Percentiles rank a stretch among this genome's conserved stretches.
Evolutionary conservation across 2,113 vertebrate genomes (phyloP).

Genomic region (Tachycineta bicolor): DNA sequence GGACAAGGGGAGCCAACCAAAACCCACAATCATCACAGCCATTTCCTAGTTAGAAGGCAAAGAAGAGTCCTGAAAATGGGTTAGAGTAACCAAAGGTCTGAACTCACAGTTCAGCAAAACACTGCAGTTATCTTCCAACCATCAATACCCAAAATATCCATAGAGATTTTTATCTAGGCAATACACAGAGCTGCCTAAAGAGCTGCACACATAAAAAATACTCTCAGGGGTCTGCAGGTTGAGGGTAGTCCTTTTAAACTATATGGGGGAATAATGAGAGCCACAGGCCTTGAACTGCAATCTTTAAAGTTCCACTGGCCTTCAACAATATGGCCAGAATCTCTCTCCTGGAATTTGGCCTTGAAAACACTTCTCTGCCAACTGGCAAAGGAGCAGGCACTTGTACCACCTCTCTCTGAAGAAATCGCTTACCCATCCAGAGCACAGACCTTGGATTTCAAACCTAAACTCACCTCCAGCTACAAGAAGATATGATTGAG

Average conservation of each 20-base stretch:
- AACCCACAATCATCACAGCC: neutral
- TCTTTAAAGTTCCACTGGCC: neutral
- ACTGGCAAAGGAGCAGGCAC: neutral
- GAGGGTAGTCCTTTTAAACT: neutral
- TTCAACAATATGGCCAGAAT: neutral
- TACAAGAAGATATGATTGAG: fast-evolving
- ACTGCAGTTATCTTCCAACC: neutral
- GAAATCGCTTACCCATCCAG: neutral
- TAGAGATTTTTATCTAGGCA: neutral
- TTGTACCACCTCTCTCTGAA: neutral
- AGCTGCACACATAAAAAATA: fast-evolving
- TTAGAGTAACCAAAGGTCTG: neutral
- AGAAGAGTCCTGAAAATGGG: neutral
- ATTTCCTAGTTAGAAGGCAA: neutral
- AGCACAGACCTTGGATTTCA: neutral
- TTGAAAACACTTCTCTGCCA: neutral
- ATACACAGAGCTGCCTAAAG: neutral
- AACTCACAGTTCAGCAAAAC: neutral
- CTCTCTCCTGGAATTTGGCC: neutral
- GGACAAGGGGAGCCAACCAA: neutral
- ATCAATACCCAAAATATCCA: neutral
- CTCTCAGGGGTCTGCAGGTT: neutral
- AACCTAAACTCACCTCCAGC: neutral
- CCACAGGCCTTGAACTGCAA: neutral
- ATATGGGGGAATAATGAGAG: neutral